Conservation (phyloP, 2,888 invertebrate species). For the Nudaria mundana region DNA sequence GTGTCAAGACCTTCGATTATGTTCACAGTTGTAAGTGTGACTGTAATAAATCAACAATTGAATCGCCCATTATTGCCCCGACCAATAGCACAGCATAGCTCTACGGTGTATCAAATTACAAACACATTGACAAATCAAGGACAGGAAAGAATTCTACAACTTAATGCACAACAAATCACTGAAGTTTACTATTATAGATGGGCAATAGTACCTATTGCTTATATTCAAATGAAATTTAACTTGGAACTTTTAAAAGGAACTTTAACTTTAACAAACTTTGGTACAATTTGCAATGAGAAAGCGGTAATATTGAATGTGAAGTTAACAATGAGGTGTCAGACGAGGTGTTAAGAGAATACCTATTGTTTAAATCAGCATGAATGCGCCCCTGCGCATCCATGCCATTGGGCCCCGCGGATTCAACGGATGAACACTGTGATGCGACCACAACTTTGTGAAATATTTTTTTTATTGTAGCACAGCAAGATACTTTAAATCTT, state of each 20-base stretch:
- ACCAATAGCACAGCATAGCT: slow-evolving; percentile 46
- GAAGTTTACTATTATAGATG: slow-evolving; percentile 11
- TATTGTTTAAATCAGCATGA: slow-evolving; percentile 46
- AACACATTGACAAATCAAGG: slow-evolving; percentile 36
- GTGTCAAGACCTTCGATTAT: slow-evolving; percentile 44
- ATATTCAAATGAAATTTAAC: too few relatives aligned
- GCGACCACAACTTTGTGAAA: slow-evolving; percentile 51
- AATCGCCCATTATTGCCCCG: slow-evolving; percentile 41
- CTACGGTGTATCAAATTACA: slow-evolving; percentile 39
- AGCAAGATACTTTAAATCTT: too few relatives aligned
- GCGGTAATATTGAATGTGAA: slow-evolving; percentile 20
- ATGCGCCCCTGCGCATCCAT: slow-evolving; percentile 42
- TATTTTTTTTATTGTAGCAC: too few relatives aligned
- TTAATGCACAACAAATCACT: slow-evolving; percentile 22
- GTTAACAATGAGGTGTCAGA: slow-evolving; percentile 49
- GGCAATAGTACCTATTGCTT: not conserved
- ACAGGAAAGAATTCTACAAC: slow-evolving; percentile 22
- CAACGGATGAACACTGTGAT: slow-evolving; percentile 53
- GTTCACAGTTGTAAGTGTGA: slow-evolving; percentile 27
- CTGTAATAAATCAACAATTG: slow-evolving; percentile 48
- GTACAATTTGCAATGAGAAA: slow-evolving; percentile 6
- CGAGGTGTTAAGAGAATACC: slow-evolving; percentile 53
- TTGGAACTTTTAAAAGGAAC: too few relatives aligned
- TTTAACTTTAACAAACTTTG: slow-evolving; percentile 6
- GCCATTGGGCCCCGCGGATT: too few relatives aligned